These are phyloP conservation scores for Lepidocyrtinus sp. DNA, from an alignment of 2,888 invertebrate genomes.

Conservation along the genomic window DNA sequence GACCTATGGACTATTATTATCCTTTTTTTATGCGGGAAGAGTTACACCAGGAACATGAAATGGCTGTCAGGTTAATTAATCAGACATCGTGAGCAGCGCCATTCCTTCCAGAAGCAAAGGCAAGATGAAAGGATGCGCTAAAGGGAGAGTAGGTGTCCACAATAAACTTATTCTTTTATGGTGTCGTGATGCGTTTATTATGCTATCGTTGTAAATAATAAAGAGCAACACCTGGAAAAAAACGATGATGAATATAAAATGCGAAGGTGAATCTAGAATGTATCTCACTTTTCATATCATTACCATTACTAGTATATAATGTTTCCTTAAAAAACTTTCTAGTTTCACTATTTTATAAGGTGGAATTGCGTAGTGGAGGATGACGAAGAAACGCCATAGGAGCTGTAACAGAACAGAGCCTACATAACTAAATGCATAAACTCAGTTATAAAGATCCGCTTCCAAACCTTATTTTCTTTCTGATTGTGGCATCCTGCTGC, in stretches of 20 bases:
- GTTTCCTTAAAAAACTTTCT: not conserved
- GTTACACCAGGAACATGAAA: slow-evolving; percentile 41
- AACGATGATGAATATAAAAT: too few species aligned
- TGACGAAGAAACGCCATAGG: too few species aligned
- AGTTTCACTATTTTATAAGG: not conserved
- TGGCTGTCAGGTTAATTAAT: slow-evolving; percentile 57
- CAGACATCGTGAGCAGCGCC: slow-evolving; percentile 38
- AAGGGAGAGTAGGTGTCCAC: too few species aligned
- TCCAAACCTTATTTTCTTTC: too few species aligned
- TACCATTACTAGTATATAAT: too few species aligned
- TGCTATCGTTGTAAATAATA: slow-evolving; percentile 18
- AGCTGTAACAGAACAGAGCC: too few species aligned
- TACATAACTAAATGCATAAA: too few species aligned
- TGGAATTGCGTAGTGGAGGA: too few species aligned
- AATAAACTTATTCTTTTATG: not conserved
- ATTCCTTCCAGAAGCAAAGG: not conserved
- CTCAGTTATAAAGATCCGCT: too few species aligned
- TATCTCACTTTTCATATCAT: too few species aligned
- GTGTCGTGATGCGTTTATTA: slow-evolving; percentile 1
- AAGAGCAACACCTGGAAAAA: slow-evolving; percentile 45
- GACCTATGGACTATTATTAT: slow-evolving; percentile 28
- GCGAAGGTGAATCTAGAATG: too few species aligned
- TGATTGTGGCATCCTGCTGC: slow-evolving; percentile 6
- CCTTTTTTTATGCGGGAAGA: slow-evolving; percentile 3
- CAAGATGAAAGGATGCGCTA: too few species aligned